A percentile compares a stretch with the other conserved stretches of the same genome.
Conservation (phyloP, 2,888 invertebrate species). For the Margaritifera margaritifera region DNA sequence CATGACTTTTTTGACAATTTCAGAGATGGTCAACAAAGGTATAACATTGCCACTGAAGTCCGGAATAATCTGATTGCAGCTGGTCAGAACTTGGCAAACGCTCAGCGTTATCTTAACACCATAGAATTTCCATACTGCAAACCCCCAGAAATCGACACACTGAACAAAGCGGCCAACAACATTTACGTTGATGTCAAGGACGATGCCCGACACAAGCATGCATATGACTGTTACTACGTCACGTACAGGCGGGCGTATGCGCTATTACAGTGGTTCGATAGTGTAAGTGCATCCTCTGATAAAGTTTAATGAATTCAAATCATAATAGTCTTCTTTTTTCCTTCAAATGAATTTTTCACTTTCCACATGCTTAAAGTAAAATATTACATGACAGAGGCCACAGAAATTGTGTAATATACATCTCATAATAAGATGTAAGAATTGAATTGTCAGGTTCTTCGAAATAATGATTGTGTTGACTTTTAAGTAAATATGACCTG, state of each 20-base stretch:
- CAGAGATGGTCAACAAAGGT: slow-evolving; percentile 26
- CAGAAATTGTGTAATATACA: too few relatives aligned
- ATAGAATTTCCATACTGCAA: slow-evolving; percentile 76
- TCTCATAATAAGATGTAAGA: too few relatives aligned
- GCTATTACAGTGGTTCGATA: slow-evolving; percentile 76
- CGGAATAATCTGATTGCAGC: slow-evolving; percentile 76
- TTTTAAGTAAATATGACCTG: too few relatives aligned
- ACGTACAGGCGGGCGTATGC: slow-evolving; percentile 74
- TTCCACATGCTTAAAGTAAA: too few relatives aligned
- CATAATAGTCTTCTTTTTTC: too few relatives aligned
- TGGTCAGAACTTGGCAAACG: slow-evolving; percentile 75
- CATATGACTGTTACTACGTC: slow-evolving; percentile 73
- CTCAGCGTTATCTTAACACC: slow-evolving; percentile 74
- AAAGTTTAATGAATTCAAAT: too few relatives aligned
- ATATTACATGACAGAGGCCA: too few relatives aligned
- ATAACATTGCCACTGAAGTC: slow-evolving; percentile 73
- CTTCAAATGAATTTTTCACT: too few relatives aligned
- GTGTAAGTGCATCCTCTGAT: slow-evolving; percentile 60
- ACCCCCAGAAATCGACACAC: slow-evolving; percentile 73
- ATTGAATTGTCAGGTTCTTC: too few relatives aligned
- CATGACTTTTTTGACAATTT: neutral
- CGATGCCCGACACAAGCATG: slow-evolving; percentile 71
- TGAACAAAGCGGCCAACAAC: slow-evolving; percentile 74
- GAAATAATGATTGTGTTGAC: too few relatives aligned
- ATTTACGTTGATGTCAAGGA: slow-evolving; percentile 76